Percentiles rank a stretch among this genome's conserved stretches.
Evolutionary conservation across 2,113 vertebrate species (phyloP).

Genomic region (Strigops habroptila): DNA sequence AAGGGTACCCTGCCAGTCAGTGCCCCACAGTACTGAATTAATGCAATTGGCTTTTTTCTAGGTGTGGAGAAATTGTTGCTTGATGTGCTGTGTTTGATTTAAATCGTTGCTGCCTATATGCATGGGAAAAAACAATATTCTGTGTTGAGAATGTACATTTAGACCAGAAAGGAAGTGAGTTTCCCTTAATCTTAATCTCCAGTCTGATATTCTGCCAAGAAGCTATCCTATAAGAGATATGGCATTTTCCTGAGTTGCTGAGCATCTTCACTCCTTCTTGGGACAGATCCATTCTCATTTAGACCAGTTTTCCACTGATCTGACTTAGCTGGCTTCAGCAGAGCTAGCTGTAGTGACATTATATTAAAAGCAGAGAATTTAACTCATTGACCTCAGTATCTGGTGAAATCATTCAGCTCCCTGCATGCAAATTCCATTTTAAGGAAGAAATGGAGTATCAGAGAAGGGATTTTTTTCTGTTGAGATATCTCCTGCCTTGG

Average conservation of each 20-base stretch:
- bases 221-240: neutral
- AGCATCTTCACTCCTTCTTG: neutral
- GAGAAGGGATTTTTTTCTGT: neutral
- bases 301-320: neutral
- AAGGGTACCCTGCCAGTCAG: neutral
- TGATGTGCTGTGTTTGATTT: neutral
- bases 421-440: neutral
- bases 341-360: neutral
- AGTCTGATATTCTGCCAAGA: neutral
- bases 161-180: neutral
- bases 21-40: neutral
- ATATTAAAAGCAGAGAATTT: neutral
- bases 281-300: neutral
- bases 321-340: neutral
- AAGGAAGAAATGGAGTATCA: neutral
- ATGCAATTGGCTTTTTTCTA: neutral
- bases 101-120: neutral
- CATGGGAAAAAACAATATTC: neutral
- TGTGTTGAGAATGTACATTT: neutral
- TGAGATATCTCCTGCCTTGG: neutral
- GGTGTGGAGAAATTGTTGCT: neutral
- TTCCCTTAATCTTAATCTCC: neutral
- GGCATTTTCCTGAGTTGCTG: neutral
- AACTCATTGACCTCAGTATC: neutral
- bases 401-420: neutral